These are phyloP conservation scores for Cryptoblepharus egeriae DNA, from an alignment of 2,797 vertebrate genomes.

Conservation along the genomic window DNA sequence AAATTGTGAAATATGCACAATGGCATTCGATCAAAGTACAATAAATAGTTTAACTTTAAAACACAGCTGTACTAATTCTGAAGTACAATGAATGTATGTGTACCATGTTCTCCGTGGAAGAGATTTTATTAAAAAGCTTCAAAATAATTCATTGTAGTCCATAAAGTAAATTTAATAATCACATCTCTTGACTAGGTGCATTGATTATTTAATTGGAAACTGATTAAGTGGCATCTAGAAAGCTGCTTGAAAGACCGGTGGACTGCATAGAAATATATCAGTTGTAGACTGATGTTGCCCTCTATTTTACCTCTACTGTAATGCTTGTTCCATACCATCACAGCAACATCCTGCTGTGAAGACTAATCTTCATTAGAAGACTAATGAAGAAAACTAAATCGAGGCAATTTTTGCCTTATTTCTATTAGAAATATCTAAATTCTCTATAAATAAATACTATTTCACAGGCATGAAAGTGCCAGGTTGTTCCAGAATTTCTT, in stretches of 20 bases:
- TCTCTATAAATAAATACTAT: neutral
- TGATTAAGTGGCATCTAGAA: slow-evolving; percentile 30
- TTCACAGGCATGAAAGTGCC: no score
- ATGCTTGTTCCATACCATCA: neutral
- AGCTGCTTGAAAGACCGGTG: neutral
- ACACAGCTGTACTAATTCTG: slow-evolving; percentile 7
- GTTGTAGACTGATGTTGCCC: neutral
- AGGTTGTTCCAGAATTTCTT: no score
- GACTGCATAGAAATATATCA: slow-evolving; percentile 8
- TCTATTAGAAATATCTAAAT: neutral
- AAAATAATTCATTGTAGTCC: slow-evolving; percentile 37
- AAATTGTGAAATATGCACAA: neutral
- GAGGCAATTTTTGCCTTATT: neutral
- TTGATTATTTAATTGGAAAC: slow-evolving; percentile 31
- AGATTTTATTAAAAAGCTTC: slow-evolving; percentile 8
- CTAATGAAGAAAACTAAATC: no score
- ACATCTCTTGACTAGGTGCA: slow-evolving; percentile 52
- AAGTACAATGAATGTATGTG: slow-evolving; percentile 11
- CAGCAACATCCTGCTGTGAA: neutral
- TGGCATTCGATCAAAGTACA: neutral
- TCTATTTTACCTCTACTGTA: neutral
- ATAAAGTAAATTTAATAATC: slow-evolving; percentile 47
- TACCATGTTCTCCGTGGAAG: slow-evolving; percentile 29
- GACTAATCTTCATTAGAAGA: no score
- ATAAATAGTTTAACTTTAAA: neutral